Evolutionary conservation across 2,797 vertebrate species (phyloP), one percentile per base, ranked within the genome.

Genomic region (Gobionotothen gibberifrons): DNA sequence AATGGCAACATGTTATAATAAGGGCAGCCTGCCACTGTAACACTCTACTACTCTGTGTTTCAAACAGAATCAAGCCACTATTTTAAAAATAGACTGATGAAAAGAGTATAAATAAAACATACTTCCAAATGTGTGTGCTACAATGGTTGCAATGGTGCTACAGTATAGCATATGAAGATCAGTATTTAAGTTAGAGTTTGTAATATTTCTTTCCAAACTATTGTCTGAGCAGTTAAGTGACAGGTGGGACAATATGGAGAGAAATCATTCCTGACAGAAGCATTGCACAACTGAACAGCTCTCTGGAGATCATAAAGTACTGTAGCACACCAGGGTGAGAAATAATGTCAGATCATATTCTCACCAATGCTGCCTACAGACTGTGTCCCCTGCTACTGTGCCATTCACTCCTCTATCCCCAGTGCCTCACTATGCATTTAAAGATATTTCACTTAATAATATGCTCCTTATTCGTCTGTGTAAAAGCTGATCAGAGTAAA

Each of bases 401-500:
- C 54, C 48, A 47, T 69, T 63, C 56, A 47, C 47, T 78, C 29
- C 14, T 72, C 58, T 51, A 17, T 12, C n/a, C 63, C 64, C 52
- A 58, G 61, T 26, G 63, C 29, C 72, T 71, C 12, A 63, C 78
- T 61, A 68, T 68, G 68, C 66, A 72, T 69, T 72, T 55, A 42
- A 74, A 82, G 51, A 79, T 72, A 68, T 57, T 55, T 22, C 40
- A 69, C 54, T 58, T 69, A 17, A 58, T 71, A 52, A 74, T 73
- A 52, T 74, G 49, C 26, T 72, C 17, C 22, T 19, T 39, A 56
- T 79, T 46, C 40, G 51, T 29, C 12, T 17, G 61, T 60, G 53
- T 68, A 66, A 74, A 72, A 32, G 59, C 40, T 39, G 59, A 76
- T 84, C 75, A 70, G 44, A 89, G 78, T 60, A 70, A 79, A 82